Base-by-base conservation (phyloP, 2,888 invertebrate species). In the Endotricha flammealis region DNA sequence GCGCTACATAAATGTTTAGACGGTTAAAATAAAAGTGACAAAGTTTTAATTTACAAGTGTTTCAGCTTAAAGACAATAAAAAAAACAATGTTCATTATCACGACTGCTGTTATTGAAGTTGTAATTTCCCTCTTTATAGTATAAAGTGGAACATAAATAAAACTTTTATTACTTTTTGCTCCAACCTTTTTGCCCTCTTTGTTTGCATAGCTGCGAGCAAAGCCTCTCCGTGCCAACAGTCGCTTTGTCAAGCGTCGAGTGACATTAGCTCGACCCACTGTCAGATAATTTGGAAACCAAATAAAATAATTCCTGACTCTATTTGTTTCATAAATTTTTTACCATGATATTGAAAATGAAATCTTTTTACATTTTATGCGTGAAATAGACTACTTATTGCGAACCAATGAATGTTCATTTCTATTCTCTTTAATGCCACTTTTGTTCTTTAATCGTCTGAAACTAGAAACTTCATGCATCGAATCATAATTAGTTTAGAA, bases 181-280 rank as follows among this genome's bases (percentile, higher is more conserved):
- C 47, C 50, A 65, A 70, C 66, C 64, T 71, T 77, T 73, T 71
- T 65, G 64, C 60, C 64, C 68, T 66, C 62, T 70, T 73, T 78
- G 78, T 83, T 79, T 77, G 75, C 70, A 72, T 71, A 73, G 70
- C 71, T 61, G 62, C 63, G 74, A 71, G 76, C 67, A 75, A 78
- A 79, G 78, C 76, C 74, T 79, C 80, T 78, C 76, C 76, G 79
- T 78, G 79, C 78, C 79, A 76, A 76, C 78, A 75, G 75, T 73
- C 80, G 80, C 82, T 83, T 83, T 85, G 80, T 82, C 82, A 83
- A 80, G 60, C 74, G 77, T 63, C 70, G 72, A 72, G 68, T 73
- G 75, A 79, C 79, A 81, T 79, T 79, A 80, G 74, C 77, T 70
- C 76, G 73, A 65, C 74, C 74, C 63, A 67, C 70, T 73, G 79